Percentiles rank a stretch among this genome's conserved stretches.
phyloP scores from a whole-genome alignment of 1,140 invertebrate species.

The Sarcophaga bullata region DNA sequence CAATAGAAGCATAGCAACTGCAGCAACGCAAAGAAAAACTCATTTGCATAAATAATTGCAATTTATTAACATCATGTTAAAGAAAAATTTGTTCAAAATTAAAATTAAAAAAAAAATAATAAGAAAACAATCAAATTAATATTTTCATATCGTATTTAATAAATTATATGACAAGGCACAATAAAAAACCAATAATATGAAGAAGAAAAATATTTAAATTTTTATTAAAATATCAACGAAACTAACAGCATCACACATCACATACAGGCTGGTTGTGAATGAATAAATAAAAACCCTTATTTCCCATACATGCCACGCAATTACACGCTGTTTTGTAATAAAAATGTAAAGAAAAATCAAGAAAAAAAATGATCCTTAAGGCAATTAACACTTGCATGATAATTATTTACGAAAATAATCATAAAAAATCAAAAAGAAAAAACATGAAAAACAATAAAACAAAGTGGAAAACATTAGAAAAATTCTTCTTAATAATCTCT shows the following conservation, averaged over 20 bases:
- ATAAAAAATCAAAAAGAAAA: background rate
- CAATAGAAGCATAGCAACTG: background rate
- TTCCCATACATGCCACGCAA: background rate
- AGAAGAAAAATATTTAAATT: no score
- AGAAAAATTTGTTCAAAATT: background rate
- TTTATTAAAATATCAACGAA: no score
- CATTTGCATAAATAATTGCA: slow-evolving; percentile 40
- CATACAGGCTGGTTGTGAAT: background rate
- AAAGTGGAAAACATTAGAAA: no score
- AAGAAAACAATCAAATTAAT: background rate
- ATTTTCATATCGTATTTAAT: no score
- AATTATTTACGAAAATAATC: slow-evolving; percentile 13
- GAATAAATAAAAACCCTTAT: slow-evolving; percentile 31
- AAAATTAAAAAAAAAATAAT: background rate
- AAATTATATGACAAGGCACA: no score
- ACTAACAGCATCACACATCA: no score
- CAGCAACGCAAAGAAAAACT: background rate
- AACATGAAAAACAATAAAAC: no score
- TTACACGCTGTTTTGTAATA: background rate
- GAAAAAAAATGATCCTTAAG: background rate
- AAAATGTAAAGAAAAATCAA: no score
- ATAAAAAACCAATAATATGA: no score
- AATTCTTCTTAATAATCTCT: background rate
- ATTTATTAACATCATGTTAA: background rate
- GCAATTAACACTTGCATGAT: slow-evolving; percentile 32